These are phyloP conservation scores for Apodemus sylvaticus DNA, from an alignment of 2,113 vertebrate genomes.

Conservation along the genomic window DNA sequence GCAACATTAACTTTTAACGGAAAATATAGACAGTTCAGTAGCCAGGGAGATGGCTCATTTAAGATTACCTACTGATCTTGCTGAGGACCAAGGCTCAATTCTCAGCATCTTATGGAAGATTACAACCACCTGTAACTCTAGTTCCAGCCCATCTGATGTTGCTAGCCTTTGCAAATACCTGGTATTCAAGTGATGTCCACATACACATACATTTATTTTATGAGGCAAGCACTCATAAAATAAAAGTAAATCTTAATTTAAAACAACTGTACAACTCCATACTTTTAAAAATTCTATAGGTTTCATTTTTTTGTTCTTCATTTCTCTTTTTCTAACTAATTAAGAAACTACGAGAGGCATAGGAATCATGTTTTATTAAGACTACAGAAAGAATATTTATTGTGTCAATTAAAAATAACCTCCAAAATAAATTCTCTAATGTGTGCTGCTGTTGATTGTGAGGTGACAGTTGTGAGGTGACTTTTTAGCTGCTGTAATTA, in stretches of 20 bases:
- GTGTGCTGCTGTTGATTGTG: slow-evolving; percentile 84
- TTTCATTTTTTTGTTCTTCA: slow-evolving; percentile 70
- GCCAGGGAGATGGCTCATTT: background rate
- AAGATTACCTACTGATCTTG: background rate
- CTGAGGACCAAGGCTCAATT: background rate
- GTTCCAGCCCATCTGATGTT: background rate
- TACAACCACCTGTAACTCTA: background rate
- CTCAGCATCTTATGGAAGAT: background rate
- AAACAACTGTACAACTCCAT: slow-evolving; percentile 77
- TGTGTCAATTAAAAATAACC: slow-evolving; percentile 86
- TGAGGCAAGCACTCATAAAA: background rate
- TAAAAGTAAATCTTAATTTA: background rate
- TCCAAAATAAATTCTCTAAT: slow-evolving; percentile 86
- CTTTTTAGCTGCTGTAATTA: slow-evolving; percentile 90
- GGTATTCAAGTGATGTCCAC: background rate
- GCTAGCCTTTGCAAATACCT: background rate
- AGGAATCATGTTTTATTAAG: slow-evolving; percentile 80
- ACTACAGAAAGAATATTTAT: slow-evolving; percentile 88
- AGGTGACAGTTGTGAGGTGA: slow-evolving; percentile 87
- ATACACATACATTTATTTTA: background rate
- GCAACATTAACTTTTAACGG: slow-evolving; percentile 78
- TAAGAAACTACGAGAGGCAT: slow-evolving; percentile 74
- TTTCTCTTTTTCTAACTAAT: slow-evolving; percentile 80
- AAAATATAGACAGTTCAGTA: slow-evolving; percentile 79
- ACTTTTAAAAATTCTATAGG: background rate